Evolutionary conservation across 2,113 vertebrate genomes (phyloP).

Genomic region (Eolophus roseicapilla): DNA sequence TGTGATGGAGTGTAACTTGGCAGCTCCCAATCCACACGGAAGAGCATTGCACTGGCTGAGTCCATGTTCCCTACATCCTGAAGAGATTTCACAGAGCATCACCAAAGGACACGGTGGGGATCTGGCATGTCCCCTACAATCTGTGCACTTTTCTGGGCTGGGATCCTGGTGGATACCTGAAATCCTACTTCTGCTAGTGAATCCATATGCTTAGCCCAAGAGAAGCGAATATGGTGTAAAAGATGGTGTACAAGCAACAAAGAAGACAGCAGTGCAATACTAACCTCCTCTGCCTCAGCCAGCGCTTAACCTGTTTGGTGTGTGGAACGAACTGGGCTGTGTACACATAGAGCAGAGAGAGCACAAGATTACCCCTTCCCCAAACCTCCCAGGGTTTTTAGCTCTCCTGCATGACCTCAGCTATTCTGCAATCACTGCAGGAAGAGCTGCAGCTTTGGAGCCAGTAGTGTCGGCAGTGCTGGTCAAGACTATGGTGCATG

Average conservation of each 20-base stretch:
- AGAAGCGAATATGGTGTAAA: not conserved
- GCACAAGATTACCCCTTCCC: not conserved
- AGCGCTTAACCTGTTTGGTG: rapidly evolving
- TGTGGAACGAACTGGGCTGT: not conserved
- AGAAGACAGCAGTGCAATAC: not conserved
- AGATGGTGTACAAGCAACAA: not conserved
- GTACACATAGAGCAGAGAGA: not conserved
- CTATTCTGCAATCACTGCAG: rapidly evolving
- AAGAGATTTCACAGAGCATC: not conserved
- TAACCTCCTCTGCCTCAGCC: not conserved
- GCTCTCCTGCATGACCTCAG: not conserved
- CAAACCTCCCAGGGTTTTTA: not conserved
- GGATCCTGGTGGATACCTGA: not conserved
- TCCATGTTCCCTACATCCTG: rapidly evolving
- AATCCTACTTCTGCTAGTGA: not conserved
- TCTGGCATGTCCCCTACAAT: not conserved
- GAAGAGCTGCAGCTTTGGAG: not conserved
- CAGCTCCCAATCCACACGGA: not conserved
- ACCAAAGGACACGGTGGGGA: not conserved
- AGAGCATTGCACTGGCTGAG: not conserved
- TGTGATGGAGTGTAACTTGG: not conserved
- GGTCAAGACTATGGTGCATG: not conserved
- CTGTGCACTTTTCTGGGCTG: not conserved
- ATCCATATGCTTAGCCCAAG: not conserved
- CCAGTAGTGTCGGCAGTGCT: rapidly evolving